Percentiles rank a stretch among this genome's conserved stretches.
Evolutionary conservation across 2,797 vertebrate genomes (phyloP).

Genomic region (Sciurus vulgaris): DNA sequence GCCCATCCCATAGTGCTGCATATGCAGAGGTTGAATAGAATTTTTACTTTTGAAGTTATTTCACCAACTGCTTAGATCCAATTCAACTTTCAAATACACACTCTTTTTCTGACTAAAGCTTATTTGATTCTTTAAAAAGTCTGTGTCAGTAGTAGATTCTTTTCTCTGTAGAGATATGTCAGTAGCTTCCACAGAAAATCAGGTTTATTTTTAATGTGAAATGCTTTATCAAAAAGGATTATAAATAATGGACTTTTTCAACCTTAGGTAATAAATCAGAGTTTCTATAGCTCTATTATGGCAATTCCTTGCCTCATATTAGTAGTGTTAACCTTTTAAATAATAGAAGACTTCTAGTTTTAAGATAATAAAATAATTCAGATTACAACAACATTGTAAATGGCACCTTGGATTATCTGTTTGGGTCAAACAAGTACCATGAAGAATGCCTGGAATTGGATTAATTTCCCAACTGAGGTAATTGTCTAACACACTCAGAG

Average conservation of each 20-base stretch:
- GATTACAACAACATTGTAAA: constrained; percentile 26
- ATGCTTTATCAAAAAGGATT: background rate
- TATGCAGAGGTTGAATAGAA: background rate
- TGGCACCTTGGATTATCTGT: background rate
- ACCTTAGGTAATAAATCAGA: background rate
- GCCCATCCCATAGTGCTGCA: background rate
- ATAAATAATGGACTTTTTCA: background rate
- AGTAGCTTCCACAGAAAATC: background rate
- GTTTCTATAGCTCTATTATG: background rate
- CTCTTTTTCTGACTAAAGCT: constrained; percentile 11
- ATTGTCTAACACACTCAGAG: background rate
- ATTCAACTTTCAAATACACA: background rate
- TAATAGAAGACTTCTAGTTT: background rate
- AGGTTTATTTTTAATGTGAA: constrained; percentile 43
- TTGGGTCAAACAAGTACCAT: background rate
- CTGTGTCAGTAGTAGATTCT: background rate
- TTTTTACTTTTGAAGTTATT: background rate
- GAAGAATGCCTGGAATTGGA: background rate
- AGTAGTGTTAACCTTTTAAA: background rate
- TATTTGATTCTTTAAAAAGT: background rate
- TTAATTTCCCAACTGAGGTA: background rate
- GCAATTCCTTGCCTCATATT: constrained; percentile 12
- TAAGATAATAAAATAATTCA: constrained; percentile 13
- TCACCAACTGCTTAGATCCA: background rate
- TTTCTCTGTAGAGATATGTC: background rate